Evolutionary conservation across 2,888 invertebrate species (phyloP).

Genomic region (Belgica antarctica): DNA sequence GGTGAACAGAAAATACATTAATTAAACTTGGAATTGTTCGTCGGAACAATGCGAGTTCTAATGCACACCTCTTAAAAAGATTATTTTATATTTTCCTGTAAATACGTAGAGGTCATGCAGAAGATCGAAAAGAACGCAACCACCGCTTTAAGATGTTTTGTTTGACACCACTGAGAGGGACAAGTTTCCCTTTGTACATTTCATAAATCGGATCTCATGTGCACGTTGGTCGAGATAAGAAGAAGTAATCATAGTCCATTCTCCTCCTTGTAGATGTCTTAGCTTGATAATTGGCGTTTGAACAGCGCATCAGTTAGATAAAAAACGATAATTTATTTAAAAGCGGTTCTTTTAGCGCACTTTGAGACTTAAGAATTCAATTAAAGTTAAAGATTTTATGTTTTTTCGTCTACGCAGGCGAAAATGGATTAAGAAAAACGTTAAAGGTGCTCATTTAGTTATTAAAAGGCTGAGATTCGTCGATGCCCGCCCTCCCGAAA

Average conservation of each 20-base stretch:
- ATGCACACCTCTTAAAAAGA: too few species aligned
- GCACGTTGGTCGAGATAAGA: not conserved
- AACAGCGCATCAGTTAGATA: slow-evolving; percentile 22
- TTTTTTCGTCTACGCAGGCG: not conserved
- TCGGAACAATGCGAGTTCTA: too few species aligned
- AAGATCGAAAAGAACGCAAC: not conserved
- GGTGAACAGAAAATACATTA: too few species aligned
- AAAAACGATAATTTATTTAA: slow-evolving; percentile 3
- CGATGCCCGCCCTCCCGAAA: not conserved
- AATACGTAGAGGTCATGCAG: too few species aligned
- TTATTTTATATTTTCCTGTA: slow-evolving; percentile 6
- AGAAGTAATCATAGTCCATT: not conserved
- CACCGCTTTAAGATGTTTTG: slow-evolving; percentile 15
- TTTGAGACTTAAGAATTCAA: not conserved
- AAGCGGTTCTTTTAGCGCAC: not conserved
- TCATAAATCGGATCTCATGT: slow-evolving; percentile 1
- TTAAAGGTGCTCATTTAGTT: slow-evolving; percentile 24
- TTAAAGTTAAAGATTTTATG: not conserved
- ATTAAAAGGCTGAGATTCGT: slow-evolving; percentile 2
- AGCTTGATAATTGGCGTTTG: not conserved
- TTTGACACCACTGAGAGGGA: too few species aligned
- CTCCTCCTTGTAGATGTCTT: not conserved
- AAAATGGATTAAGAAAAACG: not conserved
- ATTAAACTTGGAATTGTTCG: too few species aligned
- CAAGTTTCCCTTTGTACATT: not conserved